A percentile compares a stretch with the other conserved stretches of the same genome.
phyloP scores from a whole-genome alignment of 2,797 vertebrate species.

The Okamejei kenojei region DNA sequence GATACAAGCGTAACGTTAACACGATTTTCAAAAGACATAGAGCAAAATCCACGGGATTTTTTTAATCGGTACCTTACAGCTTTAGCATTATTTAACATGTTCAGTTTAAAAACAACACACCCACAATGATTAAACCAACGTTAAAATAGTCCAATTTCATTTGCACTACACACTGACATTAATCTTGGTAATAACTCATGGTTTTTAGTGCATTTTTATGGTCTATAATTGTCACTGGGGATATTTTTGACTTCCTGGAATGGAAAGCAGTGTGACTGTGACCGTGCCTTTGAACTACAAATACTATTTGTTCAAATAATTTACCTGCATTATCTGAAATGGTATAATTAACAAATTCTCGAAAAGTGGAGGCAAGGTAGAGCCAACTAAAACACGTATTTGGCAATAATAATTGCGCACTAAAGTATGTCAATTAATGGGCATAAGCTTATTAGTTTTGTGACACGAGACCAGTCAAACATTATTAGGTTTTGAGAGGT shows the following conservation, averaged over 20 bases:
- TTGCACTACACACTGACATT: conserved; percentile 10
- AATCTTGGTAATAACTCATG: conserved; percentile 18
- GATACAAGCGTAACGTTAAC: not conserved
- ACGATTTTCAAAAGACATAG: not conserved
- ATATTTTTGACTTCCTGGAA: conserved; percentile 34
- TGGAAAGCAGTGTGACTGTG: conserved; percentile 2
- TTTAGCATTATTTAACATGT: not conserved
- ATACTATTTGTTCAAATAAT: conserved; percentile 2
- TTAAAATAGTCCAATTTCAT: conserved; percentile 10
- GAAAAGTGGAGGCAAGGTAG: not conserved
- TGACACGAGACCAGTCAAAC: not conserved
- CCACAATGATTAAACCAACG: not conserved
- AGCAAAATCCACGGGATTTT: not conserved
- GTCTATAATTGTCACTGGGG: conserved; percentile 19
- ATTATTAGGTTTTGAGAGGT: not conserved
- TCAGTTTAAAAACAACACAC: not conserved
- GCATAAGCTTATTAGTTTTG: not conserved
- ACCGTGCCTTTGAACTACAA: conserved; percentile 21
- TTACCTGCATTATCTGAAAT: not conserved
- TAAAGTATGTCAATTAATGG: not conserved
- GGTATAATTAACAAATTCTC: not conserved
- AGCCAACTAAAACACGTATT: not conserved
- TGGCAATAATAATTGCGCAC: not conserved
- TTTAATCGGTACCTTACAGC: too few species aligned
- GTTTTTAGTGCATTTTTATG: conserved; percentile 34